Evolutionary conservation across 2,113 vertebrate species (phyloP), one percentile per base, ranked within the genome.

Genomic region (Lanius collurio): DNA sequence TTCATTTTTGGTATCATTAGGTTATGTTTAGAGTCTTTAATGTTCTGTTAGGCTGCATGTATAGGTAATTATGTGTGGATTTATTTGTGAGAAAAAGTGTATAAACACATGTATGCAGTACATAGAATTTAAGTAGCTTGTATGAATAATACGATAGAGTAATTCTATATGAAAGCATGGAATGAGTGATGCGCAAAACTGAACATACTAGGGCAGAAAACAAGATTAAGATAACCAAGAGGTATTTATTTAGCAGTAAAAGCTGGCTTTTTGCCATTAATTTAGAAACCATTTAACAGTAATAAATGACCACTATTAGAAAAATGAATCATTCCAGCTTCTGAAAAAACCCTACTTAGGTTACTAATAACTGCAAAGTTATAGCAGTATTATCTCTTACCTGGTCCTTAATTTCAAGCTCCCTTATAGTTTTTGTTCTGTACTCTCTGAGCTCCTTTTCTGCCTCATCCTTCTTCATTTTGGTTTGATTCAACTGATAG

Each of bases 401-500:
- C 99, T 99, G 98, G 77, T 98, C 97, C 96, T 98, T 98, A 89
- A 98, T 98, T 97, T 99, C 98, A 95, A 98, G 98, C 94, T 98
- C 98, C 83, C 98, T 98, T 94, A 97, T 91, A 96, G 97, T 98
- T 98, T 98, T 99, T 97, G 97, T 92, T 91, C 96, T 98, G 96
- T 98, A 98, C 93, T 99, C 98, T 97, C 98, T 98, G 96, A 99
- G 98, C 93, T 99, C 98, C 97, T 98, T 98, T 98, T 99, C 98
- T 67, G 98, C 98, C 97, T 99, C 99, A 83, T 99, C 98, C 95
- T 98, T 99, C 98, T 98, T 98, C 97, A 99, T 97, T 97, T 98
- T 97, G 77, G 97, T 98, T 98, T 99, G 98, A 92, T 98, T 99
- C 96, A 99, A 86, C 93, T 99, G 99, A 96, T 98, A 98, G 69